phyloP scores from a whole-genome alignment of 2,888 invertebrate species.

The Apantesis nais region DNA sequence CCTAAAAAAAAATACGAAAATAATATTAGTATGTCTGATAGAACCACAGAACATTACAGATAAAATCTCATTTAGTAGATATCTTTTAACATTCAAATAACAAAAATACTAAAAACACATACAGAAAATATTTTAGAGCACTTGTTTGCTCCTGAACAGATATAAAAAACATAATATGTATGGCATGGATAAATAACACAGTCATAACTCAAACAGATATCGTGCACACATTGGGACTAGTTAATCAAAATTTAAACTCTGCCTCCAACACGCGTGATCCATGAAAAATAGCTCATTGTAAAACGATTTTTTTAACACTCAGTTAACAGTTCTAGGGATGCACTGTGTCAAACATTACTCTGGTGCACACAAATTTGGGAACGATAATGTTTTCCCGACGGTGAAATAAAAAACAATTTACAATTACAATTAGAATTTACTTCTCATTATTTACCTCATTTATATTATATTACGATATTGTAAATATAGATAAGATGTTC shows the following conservation, averaged over 20 bases:
- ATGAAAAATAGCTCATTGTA: conserved; percentile 80
- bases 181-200: background rate
- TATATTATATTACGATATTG: no score
- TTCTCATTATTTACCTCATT: background rate
- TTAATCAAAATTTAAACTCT: conserved; percentile 74
- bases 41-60: background rate
- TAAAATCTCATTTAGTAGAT: background rate
- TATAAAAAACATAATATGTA: background rate
- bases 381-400: background rate
- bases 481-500: no score
- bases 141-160: background rate
- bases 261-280: conserved; percentile 64
- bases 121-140: background rate
- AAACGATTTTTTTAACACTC: conserved; percentile 65
- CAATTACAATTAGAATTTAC: no score
- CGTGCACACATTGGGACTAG: conserved; percentile 67
- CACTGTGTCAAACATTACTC: conserved; percentile 48
- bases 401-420: background rate
- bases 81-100: background rate
- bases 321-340: conserved; percentile 51
- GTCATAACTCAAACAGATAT: conserved; percentile 75
- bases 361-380: conserved; percentile 42
- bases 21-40: no score
- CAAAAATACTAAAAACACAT: no score
- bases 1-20: no score